Conservation (phyloP, 2,888 invertebrate genomes). For the Crepidodera aurea region DNA sequence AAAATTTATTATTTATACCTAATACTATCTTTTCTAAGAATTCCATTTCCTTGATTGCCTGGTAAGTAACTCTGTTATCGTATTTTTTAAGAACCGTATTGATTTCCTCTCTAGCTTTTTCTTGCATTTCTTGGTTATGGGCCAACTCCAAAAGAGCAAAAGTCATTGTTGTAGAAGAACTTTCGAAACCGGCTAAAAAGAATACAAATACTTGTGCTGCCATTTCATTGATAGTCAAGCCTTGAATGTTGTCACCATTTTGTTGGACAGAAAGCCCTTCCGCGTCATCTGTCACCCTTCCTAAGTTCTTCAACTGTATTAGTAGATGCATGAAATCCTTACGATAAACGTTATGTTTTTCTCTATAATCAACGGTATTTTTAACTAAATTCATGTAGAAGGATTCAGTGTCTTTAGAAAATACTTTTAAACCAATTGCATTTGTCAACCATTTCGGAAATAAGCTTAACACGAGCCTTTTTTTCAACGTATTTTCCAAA, state of each 20-base stretch:
- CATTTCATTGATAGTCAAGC: slow-evolving; percentile 28
- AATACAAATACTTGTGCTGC: slow-evolving; percentile 43
- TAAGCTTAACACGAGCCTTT: slow-evolving; percentile 22
- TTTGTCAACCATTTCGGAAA: slow-evolving; percentile 39
- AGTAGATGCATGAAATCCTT: slow-evolving; percentile 67
- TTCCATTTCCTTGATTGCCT: slow-evolving; percentile 41
- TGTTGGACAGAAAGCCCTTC: slow-evolving; percentile 51
- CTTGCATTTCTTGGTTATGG: slow-evolving; percentile 43
- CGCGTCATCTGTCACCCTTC: slow-evolving; percentile 50
- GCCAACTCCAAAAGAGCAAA: slow-evolving; percentile 46
- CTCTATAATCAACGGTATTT: slow-evolving; percentile 61
- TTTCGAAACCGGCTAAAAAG: slow-evolving; percentile 47
- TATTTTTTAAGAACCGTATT: slow-evolving; percentile 37
- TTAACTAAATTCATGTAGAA: slow-evolving; percentile 62
- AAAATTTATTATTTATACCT: too few relatives aligned
- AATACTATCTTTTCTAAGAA: slow-evolving; percentile 60
- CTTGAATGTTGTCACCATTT: slow-evolving; percentile 15
- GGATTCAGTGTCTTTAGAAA: slow-evolving; percentile 45
- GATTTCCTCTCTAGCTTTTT: slow-evolving; percentile 43
- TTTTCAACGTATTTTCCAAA: slow-evolving; percentile 35
- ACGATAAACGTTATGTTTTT: slow-evolving; percentile 59
- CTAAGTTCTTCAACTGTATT: slow-evolving; percentile 59
- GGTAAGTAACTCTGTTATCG: slow-evolving; percentile 43
- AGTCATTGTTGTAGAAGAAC: slow-evolving; percentile 46
- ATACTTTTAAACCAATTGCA: slow-evolving; percentile 41